A percentile compares a stretch with the other conserved stretches of the same genome.
phyloP scores from a whole-genome alignment of 2,888 invertebrate species.

The Alloscopus bannaensis region DNA sequence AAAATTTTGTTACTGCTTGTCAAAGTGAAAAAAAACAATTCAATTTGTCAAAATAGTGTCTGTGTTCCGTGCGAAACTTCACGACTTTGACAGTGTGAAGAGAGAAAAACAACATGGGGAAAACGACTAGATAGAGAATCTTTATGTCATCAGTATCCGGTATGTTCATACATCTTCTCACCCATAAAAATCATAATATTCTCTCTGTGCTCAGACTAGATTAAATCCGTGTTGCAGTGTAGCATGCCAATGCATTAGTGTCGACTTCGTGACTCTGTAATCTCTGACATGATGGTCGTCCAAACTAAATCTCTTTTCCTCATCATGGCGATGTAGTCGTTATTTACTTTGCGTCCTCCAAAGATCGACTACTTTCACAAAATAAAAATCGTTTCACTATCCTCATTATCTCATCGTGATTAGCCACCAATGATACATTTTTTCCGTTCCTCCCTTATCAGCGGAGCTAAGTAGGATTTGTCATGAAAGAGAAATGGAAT shows the following conservation, averaged over 20 bases:
- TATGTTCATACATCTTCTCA: no score
- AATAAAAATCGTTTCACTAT: neutral
- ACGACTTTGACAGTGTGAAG: no score
- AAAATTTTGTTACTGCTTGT: no score
- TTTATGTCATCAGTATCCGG: no score
- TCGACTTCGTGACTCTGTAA: neutral
- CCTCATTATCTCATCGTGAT: constrained; percentile 43
- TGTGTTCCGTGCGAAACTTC: no score
- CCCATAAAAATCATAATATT: no score
- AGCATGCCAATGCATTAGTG: neutral
- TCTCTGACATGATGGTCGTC: neutral
- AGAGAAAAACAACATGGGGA: no score
- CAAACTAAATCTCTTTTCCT: neutral
- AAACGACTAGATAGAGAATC: no score
- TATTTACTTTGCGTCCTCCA: neutral
- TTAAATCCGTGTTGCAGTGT: neutral
- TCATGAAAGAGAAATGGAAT: constrained; percentile 21
- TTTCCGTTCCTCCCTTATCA: constrained; percentile 5
- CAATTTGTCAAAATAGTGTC: no score
- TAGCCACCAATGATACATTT: constrained; percentile 31
- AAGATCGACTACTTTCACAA: neutral
- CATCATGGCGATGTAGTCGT: neutral
- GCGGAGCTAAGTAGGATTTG: constrained; percentile 18
- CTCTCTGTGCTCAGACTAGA: neutral
- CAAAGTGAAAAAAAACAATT: no score